Evolutionary conservation across 2,888 invertebrate genomes (phyloP), one percentile per base, ranked within the genome.

Genomic region (Apamea anceps): DNA sequence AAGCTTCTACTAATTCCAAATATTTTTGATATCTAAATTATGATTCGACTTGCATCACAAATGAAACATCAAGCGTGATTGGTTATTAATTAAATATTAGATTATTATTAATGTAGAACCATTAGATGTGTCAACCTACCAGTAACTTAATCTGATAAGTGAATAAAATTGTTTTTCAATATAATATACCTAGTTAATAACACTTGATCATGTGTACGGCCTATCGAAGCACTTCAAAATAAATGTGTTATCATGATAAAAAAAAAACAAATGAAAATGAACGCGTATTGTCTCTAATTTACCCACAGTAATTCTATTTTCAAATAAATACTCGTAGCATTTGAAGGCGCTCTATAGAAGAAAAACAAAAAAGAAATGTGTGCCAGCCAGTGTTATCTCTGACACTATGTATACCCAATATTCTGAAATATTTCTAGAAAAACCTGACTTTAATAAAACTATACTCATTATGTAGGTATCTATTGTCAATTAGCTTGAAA

Each of bases 111-210:
- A 66, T 75, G 54, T 62, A 48, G 28, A 79, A 66, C 62, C 67
- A 81, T 81, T 84, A 75, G 48, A 74, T 57, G 63, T 67, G 60
- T 62, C 74, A 54, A 65, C 32, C 32, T 54, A 62, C 57, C 15
- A 78, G 84, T 83, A 77, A 84, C 84, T 87, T 91, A 88, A 93
- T 93, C 91, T 90, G 93, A 92, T 94, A 94, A 93, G 91, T 91
- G 87, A 91, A 93, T 91, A 91, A 91, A 88, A 92, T 91, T 90
- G 88, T 86, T 88, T 91, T 91, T 90, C 89, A 80, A 74, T 74
- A 72, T 65, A 74, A 42, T 42, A 42, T 65, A 75, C 32, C 63
- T 57, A 45, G 5, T 51, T 32, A n/a, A 25, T 15, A 60, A 72
- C 86, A 90, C 82, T 90, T 81, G 81, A 90, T 75, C 77, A 79